A percentile compares a stretch with the other conserved stretches of the same genome.
These are phyloP conservation scores for Anguilla obscura DNA, from an alignment of 2,797 vertebrate genomes.

Conservation along the genomic window DNA sequence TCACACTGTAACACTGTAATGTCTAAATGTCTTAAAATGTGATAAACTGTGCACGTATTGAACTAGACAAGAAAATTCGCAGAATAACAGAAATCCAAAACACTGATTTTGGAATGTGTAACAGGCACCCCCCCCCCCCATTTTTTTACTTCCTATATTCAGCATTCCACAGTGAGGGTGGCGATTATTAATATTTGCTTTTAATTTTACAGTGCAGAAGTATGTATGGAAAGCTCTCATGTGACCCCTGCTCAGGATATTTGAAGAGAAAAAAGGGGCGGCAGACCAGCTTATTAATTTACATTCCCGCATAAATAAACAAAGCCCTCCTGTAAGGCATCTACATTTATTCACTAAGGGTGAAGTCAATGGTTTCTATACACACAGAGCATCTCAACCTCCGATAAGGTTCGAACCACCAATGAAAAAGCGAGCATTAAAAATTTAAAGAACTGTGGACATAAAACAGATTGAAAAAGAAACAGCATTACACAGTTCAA, in stretches of 20 bases:
- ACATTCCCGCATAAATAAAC: background rate
- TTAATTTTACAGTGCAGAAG: conserved; percentile 71
- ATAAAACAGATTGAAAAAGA: background rate
- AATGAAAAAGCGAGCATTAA: background rate
- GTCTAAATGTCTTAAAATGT: background rate
- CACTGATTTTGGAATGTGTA: conserved; percentile 67
- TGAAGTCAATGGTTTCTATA: background rate
- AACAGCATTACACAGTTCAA: background rate
- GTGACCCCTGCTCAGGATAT: conserved; percentile 69
- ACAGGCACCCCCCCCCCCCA: conserved; percentile 37
- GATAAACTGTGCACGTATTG: conserved; percentile 43
- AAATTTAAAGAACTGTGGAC: background rate
- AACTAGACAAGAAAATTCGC: conserved; percentile 38
- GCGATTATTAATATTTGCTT: conserved; percentile 83
- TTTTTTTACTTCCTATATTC: conserved; percentile 60
- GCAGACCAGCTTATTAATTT: background rate
- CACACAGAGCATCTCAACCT: background rate
- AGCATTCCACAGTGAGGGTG: conserved; percentile 66
- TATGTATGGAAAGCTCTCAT: conserved; percentile 50
- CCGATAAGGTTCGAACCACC: background rate
- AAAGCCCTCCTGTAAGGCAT: background rate
- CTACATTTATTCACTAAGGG: background rate
- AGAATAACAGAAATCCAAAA: background rate
- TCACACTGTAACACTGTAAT: background rate
- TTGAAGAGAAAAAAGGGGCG: conserved; percentile 28